A percentile compares a stretch with the other conserved stretches of the same genome.
phyloP scores from a whole-genome alignment of 2,888 invertebrate genomes.

The Elegia similella region DNA sequence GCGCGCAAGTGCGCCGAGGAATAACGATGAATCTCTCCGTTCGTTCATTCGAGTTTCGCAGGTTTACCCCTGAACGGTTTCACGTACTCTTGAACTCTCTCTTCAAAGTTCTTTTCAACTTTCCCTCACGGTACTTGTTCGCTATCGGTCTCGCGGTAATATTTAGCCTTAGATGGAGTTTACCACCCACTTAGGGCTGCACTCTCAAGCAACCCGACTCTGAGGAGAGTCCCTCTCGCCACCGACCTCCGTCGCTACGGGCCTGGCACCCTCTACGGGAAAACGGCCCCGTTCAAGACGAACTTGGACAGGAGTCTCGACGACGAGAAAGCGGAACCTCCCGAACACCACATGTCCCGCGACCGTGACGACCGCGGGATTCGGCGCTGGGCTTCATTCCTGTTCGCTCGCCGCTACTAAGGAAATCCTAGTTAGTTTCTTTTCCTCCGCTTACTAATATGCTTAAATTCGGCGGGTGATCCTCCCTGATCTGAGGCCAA shows the following conservation, averaged over 20 bases:
- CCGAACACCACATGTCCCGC: too few species aligned
- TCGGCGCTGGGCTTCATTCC: slow-evolving; percentile 76
- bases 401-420: too few species aligned
- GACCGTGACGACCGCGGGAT: slow-evolving; percentile 57
- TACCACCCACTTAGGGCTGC: slow-evolving; percentile 84
- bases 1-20: slow-evolving; percentile 38
- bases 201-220: slow-evolving; percentile 83
- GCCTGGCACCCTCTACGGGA: slow-evolving; percentile 79
- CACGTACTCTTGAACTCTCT: slow-evolving; percentile 78
- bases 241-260: slow-evolving; percentile 60
- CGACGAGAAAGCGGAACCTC: too few species aligned
- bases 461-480: too few species aligned
- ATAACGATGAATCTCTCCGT: slow-evolving; percentile 62
- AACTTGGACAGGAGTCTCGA: too few species aligned
- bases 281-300: slow-evolving; percentile 49
- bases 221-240: slow-evolving; percentile 46
- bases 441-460: too few species aligned
- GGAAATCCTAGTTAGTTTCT: too few species aligned
- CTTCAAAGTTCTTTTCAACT: slow-evolving; percentile 87
- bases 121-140: slow-evolving; percentile 86
- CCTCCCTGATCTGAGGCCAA: slow-evolving; percentile 58
- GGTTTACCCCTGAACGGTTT: slow-evolving; percentile 78
- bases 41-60: slow-evolving; percentile 79
- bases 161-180: slow-evolving; percentile 83
- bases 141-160: slow-evolving; percentile 84